phyloP scores from a whole-genome alignment of 92 coral and sea anemone genomes.

The Scolanthus callimorphus region DNA sequence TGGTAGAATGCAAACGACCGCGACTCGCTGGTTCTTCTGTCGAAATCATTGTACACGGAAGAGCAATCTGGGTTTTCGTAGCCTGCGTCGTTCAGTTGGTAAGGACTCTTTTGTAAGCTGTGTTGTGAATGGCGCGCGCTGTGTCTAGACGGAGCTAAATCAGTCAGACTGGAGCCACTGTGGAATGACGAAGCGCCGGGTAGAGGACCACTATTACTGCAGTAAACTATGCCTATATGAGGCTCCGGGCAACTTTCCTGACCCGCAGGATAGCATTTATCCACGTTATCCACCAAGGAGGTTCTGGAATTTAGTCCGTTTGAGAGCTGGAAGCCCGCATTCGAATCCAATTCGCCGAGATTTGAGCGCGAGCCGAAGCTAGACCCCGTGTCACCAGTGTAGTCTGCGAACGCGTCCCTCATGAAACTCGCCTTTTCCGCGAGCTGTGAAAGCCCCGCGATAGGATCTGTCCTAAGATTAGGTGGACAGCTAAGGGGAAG shows the following conservation, averaged over 20 bases:
- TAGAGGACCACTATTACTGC: neutral
- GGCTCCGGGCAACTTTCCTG: constrained; percentile 5
- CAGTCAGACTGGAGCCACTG: constrained; percentile 43
- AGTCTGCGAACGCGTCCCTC: constrained; percentile 35
- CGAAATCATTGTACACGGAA: constrained; percentile 15
- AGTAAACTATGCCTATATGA: constrained; percentile 11
- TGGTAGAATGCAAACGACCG: constrained; percentile 58
- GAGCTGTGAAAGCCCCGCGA: constrained; percentile 65
- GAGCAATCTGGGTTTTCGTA: neutral
- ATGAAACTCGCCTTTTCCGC: constrained; percentile 64
- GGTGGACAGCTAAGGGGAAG: constrained; percentile 37
- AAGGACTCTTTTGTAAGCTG: constrained; percentile 5
- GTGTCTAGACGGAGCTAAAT: constrained; percentile 33
- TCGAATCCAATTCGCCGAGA: constrained; percentile 42
- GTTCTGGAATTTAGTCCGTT: constrained; percentile 19
- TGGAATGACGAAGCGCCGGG: neutral
- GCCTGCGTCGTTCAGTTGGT: constrained; percentile 1
- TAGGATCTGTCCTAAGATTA: constrained; percentile 44
- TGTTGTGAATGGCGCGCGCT: constrained; percentile 18
- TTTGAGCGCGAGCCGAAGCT: constrained; percentile 67
- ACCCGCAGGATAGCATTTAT: neutral
- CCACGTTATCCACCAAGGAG: constrained; percentile 9
- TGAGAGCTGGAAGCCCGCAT: constrained; percentile 10
- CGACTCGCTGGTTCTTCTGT: constrained; percentile 16
- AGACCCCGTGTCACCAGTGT: constrained; percentile 88